Evolutionary conservation across 2,797 vertebrate genomes (phyloP), one percentile per base, ranked within the genome.

Genomic region (Dallia pectoralis): DNA sequence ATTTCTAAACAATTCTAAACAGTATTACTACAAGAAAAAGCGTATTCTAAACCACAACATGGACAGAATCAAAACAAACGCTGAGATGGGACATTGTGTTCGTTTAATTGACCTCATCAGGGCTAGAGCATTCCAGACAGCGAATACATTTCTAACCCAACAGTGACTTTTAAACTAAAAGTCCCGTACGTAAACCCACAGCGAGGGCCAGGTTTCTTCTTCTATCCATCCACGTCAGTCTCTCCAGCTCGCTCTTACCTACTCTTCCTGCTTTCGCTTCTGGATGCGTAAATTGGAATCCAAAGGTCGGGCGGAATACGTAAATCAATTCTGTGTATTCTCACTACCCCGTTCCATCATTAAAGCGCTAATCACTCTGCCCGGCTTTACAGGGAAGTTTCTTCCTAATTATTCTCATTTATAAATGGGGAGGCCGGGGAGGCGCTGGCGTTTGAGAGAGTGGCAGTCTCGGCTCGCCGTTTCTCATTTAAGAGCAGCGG

Each of bases 371-470:
- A 93, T 93, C 91, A 93, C 91, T 92, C 86, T 89, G 87, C 84
- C 83, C 83, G 81, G 86, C 86, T 91, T 90, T 79, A 76, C 82
- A 61, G 87, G 89, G 90, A 93, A 88, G 90, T 87, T 91, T 91
- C 90, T 88, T 85, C 85, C 91, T 92, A 93, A 93, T 93, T 91
- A 93, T 92, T 92, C 89, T 89, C 91, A 93, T 92, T 92, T 92
- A 93, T 92, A 92, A 92, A 90, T 91, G 90, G 85, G 76, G 85
- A 82, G 89, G 88, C 86, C 73, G 83, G 86, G 85, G 87, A 63
- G 77, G 89, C 69, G 33, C 84, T 90, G 78, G 88, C 67, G 40
- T 85, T 90, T 91, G 92, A 92, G 79, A 88, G 88, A 92, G 89
- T 87, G 89, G 83, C 85, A 85, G 85, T 85, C 81, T 80, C 79